A percentile compares a stretch with the other conserved stretches of the same genome.
These are phyloP conservation scores for Dasysyrphus albostriatus DNA, from an alignment of 2,888 invertebrate genomes.

Conservation along the genomic window DNA sequence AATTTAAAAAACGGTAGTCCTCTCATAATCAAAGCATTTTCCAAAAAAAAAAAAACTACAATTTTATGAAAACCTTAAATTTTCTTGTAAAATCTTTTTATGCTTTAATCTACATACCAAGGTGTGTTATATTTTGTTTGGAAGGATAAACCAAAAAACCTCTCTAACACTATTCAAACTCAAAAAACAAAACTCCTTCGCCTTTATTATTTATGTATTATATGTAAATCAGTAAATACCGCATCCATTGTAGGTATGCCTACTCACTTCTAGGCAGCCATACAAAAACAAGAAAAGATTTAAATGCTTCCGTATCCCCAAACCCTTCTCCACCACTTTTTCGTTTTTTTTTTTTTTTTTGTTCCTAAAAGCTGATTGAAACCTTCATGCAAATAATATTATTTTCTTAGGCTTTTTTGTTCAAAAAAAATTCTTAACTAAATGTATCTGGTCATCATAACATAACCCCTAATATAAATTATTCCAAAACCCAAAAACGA, in stretches of 20 bases:
- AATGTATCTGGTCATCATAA: conserved; percentile 53
- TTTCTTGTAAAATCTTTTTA: not conserved
- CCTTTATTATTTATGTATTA: conserved; percentile 17
- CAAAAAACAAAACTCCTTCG: not conserved
- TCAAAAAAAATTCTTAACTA: conserved; percentile 17
- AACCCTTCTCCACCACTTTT: no score
- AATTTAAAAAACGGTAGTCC: not conserved
- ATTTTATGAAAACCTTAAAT: not conserved
- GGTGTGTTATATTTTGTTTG: not conserved
- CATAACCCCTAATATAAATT: conserved; percentile 21
- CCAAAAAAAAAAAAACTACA: not conserved
- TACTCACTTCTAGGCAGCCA: not conserved
- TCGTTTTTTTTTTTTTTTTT: not conserved
- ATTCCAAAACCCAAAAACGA: conserved; percentile 23
- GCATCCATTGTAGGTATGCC: not conserved
- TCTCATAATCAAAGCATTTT: not conserved
- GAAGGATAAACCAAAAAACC: not conserved
- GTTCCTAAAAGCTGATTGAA: conserved; percentile 17
- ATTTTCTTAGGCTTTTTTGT: conserved; percentile 22
- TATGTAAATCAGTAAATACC: conserved; percentile 34
- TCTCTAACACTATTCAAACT: not conserved
- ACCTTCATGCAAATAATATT: conserved; percentile 38
- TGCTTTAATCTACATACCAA: not conserved
- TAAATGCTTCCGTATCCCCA: not conserved
- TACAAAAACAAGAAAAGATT: not conserved